Conservation (phyloP, 2,888 invertebrate species). For the Volucella inanis region DNA sequence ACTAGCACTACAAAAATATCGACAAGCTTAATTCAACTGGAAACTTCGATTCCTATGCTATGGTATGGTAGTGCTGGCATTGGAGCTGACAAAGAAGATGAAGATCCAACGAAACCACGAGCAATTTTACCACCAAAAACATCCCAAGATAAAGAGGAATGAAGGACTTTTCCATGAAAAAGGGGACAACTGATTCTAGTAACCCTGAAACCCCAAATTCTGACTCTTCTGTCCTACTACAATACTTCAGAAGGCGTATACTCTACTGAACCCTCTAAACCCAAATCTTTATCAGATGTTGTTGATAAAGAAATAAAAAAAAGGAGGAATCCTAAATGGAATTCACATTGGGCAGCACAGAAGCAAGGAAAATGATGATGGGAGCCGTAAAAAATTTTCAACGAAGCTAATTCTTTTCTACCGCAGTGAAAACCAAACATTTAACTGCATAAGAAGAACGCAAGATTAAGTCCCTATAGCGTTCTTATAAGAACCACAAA, state of each 20-base stretch:
- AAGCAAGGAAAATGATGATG: constrained; percentile 79
- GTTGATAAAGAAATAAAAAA: constrained; percentile 77
- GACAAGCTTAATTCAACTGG: constrained; percentile 88
- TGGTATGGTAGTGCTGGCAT: constrained; percentile 98
- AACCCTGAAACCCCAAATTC: constrained; percentile 73
- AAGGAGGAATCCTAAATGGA: constrained; percentile 77
- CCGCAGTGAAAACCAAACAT: constrained; percentile 99
- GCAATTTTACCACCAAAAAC: constrained; percentile 59
- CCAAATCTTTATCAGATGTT: constrained; percentile 76
- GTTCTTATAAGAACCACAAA: constrained; percentile 98
- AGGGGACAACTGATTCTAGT: constrained; percentile 73
- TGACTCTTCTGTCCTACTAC: constrained; percentile 72
- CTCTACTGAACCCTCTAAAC: constrained; percentile 75
- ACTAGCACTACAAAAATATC: constrained; percentile 97
- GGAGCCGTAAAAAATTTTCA: constrained; percentile 82
- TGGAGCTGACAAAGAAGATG: constrained; percentile 85
- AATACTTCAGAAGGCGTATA: constrained; percentile 66
- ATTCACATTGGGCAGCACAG: constrained; percentile 76
- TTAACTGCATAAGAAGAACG: constrained; percentile 98
- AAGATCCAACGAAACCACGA: constrained; percentile 78
- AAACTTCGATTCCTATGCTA: constrained; percentile 90
- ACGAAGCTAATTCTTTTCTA: constrained; percentile 92
- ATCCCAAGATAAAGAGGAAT: constrained; percentile 81
- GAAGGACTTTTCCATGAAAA: constrained; percentile 82
- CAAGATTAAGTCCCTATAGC: constrained; percentile 99